Conservation (phyloP, 2,113 vertebrate species). For the Gadus chalcogrammus region DNA sequence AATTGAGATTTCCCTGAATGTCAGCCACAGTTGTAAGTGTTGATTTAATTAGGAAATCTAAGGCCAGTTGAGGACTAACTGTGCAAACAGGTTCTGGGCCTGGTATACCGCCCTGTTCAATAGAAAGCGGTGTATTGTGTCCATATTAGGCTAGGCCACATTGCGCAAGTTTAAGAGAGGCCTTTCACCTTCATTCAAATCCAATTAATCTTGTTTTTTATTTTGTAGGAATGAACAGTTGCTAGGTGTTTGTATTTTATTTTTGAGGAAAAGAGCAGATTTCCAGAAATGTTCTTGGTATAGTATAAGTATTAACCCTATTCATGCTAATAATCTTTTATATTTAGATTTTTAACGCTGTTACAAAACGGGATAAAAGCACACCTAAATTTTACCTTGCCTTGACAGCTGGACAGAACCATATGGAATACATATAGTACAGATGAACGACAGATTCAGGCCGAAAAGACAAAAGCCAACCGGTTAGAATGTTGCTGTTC, state of each 20-base stretch:
- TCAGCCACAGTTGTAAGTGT: conserved; percentile 1
- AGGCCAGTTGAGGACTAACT: background rate
- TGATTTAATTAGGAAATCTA: background rate
- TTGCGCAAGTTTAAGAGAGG: background rate
- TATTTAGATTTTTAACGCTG: no score
- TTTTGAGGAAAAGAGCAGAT: background rate
- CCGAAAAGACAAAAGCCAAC: background rate
- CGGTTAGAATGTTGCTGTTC: conserved; percentile 2
- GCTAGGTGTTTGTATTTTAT: background rate
- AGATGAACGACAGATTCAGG: no score
- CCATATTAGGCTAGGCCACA: background rate
- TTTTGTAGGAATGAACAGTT: background rate
- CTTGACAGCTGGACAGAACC: no score
- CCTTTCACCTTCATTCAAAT: background rate
- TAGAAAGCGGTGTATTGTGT: conserved; percentile 28
- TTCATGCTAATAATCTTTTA: background rate
- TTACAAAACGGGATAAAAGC: no score
- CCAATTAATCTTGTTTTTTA: background rate
- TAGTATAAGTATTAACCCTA: background rate
- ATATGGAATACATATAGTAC: no score
- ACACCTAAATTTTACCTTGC: no score
- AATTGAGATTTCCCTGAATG: background rate
- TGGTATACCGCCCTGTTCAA: background rate
- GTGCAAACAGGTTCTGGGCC: conserved; percentile 42
- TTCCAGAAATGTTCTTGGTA: no score